Conservation (phyloP, 2,113 vertebrate species). For the Nothoprocta pentlandii region DNA sequence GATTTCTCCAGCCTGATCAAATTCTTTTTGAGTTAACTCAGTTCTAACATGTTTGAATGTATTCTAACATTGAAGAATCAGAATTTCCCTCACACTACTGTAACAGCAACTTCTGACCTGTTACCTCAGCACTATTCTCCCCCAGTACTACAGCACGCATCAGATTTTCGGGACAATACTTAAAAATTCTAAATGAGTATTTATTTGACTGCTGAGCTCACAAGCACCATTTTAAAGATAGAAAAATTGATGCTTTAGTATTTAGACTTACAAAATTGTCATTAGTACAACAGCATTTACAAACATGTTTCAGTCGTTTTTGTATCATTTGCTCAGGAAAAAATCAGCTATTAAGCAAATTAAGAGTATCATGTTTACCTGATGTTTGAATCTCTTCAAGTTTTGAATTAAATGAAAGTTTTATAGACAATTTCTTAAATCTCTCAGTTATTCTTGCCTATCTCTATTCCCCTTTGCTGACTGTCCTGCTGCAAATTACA, state of each 20-base stretch:
- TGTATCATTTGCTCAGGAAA: rapidly evolving
- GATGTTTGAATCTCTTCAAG: background rate
- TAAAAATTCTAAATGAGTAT: background rate
- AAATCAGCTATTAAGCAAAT: background rate
- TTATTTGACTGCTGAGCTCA: background rate
- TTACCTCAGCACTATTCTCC: background rate
- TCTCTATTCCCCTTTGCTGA: background rate
- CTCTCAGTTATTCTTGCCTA: background rate
- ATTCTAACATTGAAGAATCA: background rate
- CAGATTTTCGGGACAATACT: background rate
- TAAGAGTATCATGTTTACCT: background rate
- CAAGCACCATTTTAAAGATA: background rate
- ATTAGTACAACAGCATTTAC: background rate
- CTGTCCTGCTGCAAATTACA: background rate
- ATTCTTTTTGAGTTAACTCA: background rate
- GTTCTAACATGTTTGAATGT: background rate
- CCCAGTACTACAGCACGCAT: background rate
- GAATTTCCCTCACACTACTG: background rate
- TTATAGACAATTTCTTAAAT: background rate
- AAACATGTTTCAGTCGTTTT: background rate
- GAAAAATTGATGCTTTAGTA: background rate
- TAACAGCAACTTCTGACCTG: background rate
- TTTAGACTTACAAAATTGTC: background rate
- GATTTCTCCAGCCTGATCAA: background rate
- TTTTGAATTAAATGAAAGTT: background rate